Evolutionary conservation across 2,888 invertebrate genomes (phyloP).

Genomic region (Pimpla rufipes): DNA sequence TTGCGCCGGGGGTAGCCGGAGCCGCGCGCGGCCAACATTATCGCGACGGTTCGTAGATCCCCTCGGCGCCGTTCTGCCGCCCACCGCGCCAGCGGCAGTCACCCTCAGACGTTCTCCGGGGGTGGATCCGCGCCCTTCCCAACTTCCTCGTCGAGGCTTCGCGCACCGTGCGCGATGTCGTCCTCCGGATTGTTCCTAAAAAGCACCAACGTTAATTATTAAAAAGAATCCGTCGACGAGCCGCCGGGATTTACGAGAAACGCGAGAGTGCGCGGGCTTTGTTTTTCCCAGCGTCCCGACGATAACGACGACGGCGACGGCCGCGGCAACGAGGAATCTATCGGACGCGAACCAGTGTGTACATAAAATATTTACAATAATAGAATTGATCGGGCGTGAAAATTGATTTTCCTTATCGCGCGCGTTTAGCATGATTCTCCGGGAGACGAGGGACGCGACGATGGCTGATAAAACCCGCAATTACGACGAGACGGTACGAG

Average conservation of each 20-base stretch:
- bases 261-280: background rate
- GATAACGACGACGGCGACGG: background rate
- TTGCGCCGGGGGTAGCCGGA: slow-evolving; percentile 24
- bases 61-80: slow-evolving; percentile 77
- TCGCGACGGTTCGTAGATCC: slow-evolving; percentile 73
- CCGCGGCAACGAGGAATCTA: background rate
- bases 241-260: background rate
- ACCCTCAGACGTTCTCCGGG: slow-evolving; percentile 79
- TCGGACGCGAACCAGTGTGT: background rate
- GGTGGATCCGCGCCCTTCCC: slow-evolving; percentile 75
- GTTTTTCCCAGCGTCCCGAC: background rate
- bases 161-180: slow-evolving; percentile 26
- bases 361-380: slow-evolving; percentile 10
- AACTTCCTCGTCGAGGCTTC: slow-evolving; percentile 41
- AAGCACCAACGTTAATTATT: background rate
- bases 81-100: slow-evolving; percentile 75
- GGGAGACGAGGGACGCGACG: background rate
- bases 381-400: background rate
- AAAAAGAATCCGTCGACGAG: background rate
- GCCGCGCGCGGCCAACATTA: slow-evolving; percentile 49
- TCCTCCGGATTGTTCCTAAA: slow-evolving; percentile 16
- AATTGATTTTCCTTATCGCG: slow-evolving; percentile 9
- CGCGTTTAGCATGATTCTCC: background rate
- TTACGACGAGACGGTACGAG: background rate
- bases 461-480: background rate